Percentiles rank a stretch among this genome's conserved stretches.
Conservation (phyloP, 2,888 invertebrate species). For the Cremastobaeus sp. region DNA sequence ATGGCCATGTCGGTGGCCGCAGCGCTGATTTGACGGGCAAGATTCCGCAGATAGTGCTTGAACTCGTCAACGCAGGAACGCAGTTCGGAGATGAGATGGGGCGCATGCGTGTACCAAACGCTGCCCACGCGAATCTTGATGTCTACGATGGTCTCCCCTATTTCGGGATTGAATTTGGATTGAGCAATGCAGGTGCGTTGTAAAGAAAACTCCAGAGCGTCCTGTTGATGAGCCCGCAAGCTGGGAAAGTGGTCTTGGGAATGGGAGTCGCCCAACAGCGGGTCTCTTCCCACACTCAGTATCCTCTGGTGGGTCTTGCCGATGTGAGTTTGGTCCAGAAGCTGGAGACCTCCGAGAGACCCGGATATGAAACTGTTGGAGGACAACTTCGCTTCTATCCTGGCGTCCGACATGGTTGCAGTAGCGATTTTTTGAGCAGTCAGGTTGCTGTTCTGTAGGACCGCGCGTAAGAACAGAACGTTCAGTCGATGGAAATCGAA, state of each 20-base stretch:
- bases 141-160: constrained; percentile 71
- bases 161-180: constrained; percentile 63
- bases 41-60: constrained; percentile 90
- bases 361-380: constrained; percentile 84
- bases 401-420: constrained; percentile 93
- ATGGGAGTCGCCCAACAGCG: constrained; percentile 80
- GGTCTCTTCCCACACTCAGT: constrained; percentile 89
- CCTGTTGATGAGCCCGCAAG: constrained; percentile 73
- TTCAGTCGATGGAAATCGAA: constrained; percentile 96
- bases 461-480: constrained; percentile 89
- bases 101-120: constrained; percentile 96
- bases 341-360: constrained; percentile 94
- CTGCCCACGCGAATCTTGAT: constrained; percentile 75
- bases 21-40: constrained; percentile 90
- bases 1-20: constrained; percentile 97
- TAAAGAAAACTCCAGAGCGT: constrained; percentile 81
- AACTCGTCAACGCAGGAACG: constrained; percentile 94
- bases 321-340: constrained; percentile 91
- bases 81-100: constrained; percentile 90
- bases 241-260: constrained; percentile 73
- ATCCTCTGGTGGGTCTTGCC: constrained; percentile 91
- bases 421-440: constrained; percentile 94
- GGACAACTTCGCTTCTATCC: constrained; percentile 90
- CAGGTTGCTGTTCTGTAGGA: constrained; percentile 84
- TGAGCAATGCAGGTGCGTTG: constrained; percentile 70